Evolutionary conservation across 2,888 invertebrate species (phyloP), one percentile per base, ranked within the genome.

Genomic region (Tiliacea citrago): DNA sequence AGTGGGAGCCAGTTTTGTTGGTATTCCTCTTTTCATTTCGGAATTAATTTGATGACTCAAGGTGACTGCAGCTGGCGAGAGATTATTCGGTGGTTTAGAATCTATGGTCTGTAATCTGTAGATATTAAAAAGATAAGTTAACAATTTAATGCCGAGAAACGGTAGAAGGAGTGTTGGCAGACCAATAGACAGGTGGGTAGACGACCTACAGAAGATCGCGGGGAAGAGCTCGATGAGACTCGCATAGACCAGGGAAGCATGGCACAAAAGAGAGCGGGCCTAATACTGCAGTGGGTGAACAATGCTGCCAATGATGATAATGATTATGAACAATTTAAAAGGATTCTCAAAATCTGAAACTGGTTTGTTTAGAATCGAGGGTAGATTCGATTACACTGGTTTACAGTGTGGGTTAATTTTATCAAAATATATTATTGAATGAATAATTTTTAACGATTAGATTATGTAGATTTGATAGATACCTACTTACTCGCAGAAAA

Each of bases 1-100:
- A 47, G 87, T 87, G 1, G 92, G 91, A 1, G 93, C 85, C 12
- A 93, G 72, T 78, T 89, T 89, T 2, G 75, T 66, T 2, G 92
- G 91, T 9, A 95, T 84, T 13, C 91, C 91, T 60, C 85, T 85
- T 8, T 87, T 81, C 87, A 95, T 86, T 84, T 95, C 94, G 0
- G 90, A 21, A 9, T 74, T 68, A 77, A 95, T 95, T 75, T 90
- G 75, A 24, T 86, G 24, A 35, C 89, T 68, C n/a, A 95, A 83
- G 3, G 86, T 72, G 60, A 89, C 88, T 29, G 83, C 21, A 21
- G 80, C 51, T 12, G 42, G 8, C 7, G 58, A 35, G 16, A 58
- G 35, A 7, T 55, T 16, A 13, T 12, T 7, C 24, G 39, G 10
- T 21, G 72, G 21, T 42, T 3, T 29, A 18, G 42, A 1, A 24